phyloP scores from a whole-genome alignment of 2,797 vertebrate genomes.

The Spinus olivaceus region DNA sequence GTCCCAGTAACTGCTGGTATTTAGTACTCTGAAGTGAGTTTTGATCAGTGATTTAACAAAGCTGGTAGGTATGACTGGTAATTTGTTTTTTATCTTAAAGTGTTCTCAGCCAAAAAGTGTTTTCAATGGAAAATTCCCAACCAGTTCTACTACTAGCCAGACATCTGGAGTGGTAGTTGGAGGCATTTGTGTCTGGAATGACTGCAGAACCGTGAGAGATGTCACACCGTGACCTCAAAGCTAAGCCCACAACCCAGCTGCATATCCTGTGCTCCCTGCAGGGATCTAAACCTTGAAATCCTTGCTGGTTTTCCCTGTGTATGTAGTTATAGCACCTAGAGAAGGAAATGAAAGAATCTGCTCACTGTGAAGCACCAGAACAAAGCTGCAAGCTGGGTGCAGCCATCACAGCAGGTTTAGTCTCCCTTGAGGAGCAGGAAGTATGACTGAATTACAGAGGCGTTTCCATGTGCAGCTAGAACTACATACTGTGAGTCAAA shows the following conservation, averaged over 20 bases:
- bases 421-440: background rate
- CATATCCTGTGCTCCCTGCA: background rate
- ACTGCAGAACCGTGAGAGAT: conserved; percentile 10
- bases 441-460: background rate
- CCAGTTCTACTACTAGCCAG: background rate
- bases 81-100: background rate
- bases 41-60: background rate
- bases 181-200: background rate
- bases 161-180: conserved; percentile 28
- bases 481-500: background rate
- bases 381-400: background rate
- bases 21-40: background rate
- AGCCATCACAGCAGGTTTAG: background rate
- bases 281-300: background rate
- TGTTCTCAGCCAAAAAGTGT: background rate
- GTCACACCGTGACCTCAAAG: background rate
- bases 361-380: background rate
- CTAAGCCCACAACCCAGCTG: background rate
- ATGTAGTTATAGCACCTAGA: background rate
- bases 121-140: conserved; percentile 25
- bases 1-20: background rate
- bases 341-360: background rate
- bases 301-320: background rate
- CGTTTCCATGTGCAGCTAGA: background rate
- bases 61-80: background rate